Conservation (phyloP, 1,140 invertebrate species). For the Apis cerana region DNA sequence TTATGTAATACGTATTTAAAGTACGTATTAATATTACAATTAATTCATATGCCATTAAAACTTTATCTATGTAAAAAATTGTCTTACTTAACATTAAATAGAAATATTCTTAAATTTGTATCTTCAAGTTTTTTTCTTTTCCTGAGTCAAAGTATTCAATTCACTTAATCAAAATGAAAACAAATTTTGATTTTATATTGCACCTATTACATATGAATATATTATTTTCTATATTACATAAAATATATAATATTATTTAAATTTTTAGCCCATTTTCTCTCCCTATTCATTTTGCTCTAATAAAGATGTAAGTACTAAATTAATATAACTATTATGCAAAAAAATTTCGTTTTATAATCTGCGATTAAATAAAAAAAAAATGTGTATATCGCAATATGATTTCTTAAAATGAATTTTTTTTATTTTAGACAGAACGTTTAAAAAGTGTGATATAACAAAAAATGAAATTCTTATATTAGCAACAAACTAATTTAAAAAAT, state of each 20-base stretch:
- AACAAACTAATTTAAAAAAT: background rate
- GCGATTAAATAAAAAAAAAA: conserved; percentile 14
- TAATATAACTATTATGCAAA: conserved; percentile 11
- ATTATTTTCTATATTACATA: conserved; percentile 5
- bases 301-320: conserved; percentile 36
- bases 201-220: conserved; percentile 29
- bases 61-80: conserved; percentile 1
- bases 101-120: conserved; percentile 15
- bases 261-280: conserved; percentile 11
- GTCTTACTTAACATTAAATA: conserved; percentile 15
- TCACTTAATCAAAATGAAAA: conserved; percentile 5
- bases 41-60: conserved; percentile 14
- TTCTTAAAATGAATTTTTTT: conserved; percentile 1
- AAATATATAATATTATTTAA: conserved; percentile 21
- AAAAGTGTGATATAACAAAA: conserved; percentile 22
- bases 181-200: conserved; percentile 44
- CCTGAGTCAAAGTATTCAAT: conserved; percentile 8
- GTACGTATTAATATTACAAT: conserved; percentile 12
- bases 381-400: background rate
- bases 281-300: conserved; percentile 11
- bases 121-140: background rate
- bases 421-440: background rate
- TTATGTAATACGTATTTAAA: conserved; percentile 15
- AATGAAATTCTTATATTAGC: background rate
- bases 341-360: background rate